Evolutionary conservation across 2,797 vertebrate species (phyloP).

Genomic region (Moxostoma hubbsi): DNA sequence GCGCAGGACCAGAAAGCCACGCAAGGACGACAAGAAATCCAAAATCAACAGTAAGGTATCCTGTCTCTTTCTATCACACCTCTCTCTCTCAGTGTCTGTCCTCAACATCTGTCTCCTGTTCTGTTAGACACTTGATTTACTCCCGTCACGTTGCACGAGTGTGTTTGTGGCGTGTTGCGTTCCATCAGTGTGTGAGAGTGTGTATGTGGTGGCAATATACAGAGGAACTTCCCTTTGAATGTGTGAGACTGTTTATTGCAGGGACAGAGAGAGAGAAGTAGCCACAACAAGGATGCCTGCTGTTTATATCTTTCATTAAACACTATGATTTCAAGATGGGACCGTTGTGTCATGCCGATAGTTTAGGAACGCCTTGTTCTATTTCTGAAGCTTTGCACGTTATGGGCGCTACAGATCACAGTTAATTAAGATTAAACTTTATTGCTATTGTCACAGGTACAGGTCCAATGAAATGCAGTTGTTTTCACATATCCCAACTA

Average conservation of each 20-base stretch:
- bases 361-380: too few relatives aligned
- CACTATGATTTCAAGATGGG: too few relatives aligned
- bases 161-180: constrained; percentile 31
- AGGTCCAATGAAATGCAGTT: too few relatives aligned
- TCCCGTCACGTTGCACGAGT: constrained; percentile 17
- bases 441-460: too few relatives aligned
- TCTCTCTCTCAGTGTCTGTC: constrained; percentile 34
- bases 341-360: too few relatives aligned
- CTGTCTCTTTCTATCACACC: constrained; percentile 5
- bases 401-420: too few relatives aligned
- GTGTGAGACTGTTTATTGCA: constrained; percentile 29
- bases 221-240: constrained; percentile 39
- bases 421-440: too few relatives aligned
- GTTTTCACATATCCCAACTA: too few relatives aligned
- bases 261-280: constrained; percentile 26
- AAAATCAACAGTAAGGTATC: constrained; percentile 85
- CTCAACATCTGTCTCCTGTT: too few relatives aligned
- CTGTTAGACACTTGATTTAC: neutral
- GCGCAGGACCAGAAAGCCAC: constrained; percentile 69
- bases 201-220: constrained; percentile 27
- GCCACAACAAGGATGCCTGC: neutral
- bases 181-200: constrained; percentile 2
- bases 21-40: constrained; percentile 73
- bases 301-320: neutral
- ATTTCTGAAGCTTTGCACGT: too few relatives aligned